These are phyloP conservation scores for Nothobranchius kuhntae DNA, from an alignment of 2,113 vertebrate species.

Conservation along the genomic window DNA sequence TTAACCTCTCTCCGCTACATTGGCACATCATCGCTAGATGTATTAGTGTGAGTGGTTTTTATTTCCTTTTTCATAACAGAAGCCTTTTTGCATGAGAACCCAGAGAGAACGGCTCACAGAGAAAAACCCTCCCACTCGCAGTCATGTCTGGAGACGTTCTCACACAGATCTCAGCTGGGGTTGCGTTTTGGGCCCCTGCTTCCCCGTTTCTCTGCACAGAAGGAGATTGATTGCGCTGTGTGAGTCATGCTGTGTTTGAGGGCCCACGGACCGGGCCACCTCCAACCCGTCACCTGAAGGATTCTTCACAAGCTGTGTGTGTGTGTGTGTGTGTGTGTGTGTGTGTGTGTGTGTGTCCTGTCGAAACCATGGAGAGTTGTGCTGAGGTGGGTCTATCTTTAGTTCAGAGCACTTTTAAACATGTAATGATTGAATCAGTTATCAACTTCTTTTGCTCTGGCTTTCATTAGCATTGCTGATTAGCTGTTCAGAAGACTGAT, in stretches of 20 bases:
- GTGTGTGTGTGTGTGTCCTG: constrained; percentile 19
- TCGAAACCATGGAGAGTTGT: constrained; percentile 34
- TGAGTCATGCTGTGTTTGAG: constrained; percentile 67
- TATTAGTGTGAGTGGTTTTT: constrained; percentile 1
- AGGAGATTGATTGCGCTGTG: constrained; percentile 60
- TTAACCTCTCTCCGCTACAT: constrained; percentile 4
- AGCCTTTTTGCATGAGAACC: constrained; percentile 19
- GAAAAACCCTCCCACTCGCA: constrained; percentile 35
- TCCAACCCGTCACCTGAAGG: constrained; percentile 49
- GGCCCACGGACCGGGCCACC: constrained; percentile 30
- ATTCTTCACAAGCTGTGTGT: constrained; percentile 46
- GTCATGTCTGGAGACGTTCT: constrained; percentile 38
- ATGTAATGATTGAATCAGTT: constrained; percentile 17
- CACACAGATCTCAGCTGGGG: constrained; percentile 33
- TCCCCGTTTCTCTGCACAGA: constrained; percentile 40
- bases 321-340: constrained; percentile 8
- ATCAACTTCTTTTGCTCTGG: constrained; percentile 44
- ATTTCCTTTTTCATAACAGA: constrained; percentile 6
- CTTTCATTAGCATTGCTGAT: constrained; percentile 68
- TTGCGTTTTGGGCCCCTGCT: constrained; percentile 42
- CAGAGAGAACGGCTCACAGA: constrained; percentile 12
- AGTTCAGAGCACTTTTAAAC: constrained; percentile 5
- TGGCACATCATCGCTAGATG: constrained; percentile 11
- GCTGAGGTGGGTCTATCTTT: constrained; percentile 11
- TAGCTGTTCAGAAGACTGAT: constrained; percentile 59